Conservation (phyloP, 2,888 invertebrate species). For the Pemphredon lugubris region DNA sequence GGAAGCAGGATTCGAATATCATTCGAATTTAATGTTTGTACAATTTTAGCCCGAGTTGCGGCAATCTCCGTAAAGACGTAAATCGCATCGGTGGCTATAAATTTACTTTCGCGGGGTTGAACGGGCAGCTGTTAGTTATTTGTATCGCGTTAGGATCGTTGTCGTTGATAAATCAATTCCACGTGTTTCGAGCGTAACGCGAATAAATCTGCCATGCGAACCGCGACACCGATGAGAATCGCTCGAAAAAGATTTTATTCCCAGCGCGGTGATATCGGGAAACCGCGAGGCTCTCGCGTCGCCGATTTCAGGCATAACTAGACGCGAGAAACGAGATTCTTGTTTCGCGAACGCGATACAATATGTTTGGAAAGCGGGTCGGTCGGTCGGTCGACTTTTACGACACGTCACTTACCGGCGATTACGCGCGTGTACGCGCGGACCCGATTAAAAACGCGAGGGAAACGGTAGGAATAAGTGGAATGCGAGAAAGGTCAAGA, state of each 20-base stretch:
- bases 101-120: not conserved
- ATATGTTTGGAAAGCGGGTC: constrained; percentile 22
- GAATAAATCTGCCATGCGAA: too few relatives aligned
- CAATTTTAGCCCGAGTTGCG: too few relatives aligned
- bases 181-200: not conserved
- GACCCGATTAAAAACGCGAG: constrained; percentile 20
- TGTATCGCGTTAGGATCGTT: not conserved
- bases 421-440: constrained; percentile 7
- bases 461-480: constrained; percentile 1
- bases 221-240: too few relatives aligned
- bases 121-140: not conserved
- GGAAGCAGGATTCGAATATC: too few relatives aligned
- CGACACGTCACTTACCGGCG: not conserved
- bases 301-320: too few relatives aligned
- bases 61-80: too few relatives aligned
- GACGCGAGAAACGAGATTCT: too few relatives aligned
- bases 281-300: too few relatives aligned
- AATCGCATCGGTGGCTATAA: too few relatives aligned
- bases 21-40: too few relatives aligned
- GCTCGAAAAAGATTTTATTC: too few relatives aligned
- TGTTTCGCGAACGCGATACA: constrained; percentile 8
- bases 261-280: too few relatives aligned
- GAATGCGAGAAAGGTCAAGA: constrained; percentile 46
- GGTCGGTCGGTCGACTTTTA: constrained; percentile 28
- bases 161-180: not conserved